Percentiles rank a stretch among this genome's conserved stretches.
Conservation (phyloP, 1,140 invertebrate species). For the Stenopsyche tienmushanensis region DNA sequence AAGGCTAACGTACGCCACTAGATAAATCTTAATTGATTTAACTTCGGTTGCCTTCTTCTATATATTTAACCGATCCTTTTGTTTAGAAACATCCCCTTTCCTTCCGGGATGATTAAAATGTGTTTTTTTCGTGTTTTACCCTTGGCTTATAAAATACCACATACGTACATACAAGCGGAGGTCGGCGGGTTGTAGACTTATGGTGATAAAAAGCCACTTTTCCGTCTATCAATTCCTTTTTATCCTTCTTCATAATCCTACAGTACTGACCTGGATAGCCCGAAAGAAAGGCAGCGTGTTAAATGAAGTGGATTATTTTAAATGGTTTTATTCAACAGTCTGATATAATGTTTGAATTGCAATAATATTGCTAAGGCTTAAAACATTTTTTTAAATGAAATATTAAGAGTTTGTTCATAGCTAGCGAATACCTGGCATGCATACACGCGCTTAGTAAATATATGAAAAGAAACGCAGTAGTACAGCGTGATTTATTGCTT, state of each 20-base stretch:
- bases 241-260: background rate
- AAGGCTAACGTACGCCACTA: background rate
- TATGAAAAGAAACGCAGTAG: no score
- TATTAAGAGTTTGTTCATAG: no score
- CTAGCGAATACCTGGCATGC: no score
- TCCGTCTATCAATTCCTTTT: background rate
- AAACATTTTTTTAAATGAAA: no score
- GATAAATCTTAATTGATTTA: constrained; percentile 11
- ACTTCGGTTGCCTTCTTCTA: background rate
- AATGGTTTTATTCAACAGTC: background rate
- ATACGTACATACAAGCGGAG: no score
- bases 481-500: no score
- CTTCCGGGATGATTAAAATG: background rate
- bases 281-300: background rate
- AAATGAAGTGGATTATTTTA: background rate
- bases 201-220: background rate
- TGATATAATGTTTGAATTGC: no score
- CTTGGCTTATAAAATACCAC: background rate
- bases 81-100: background rate
- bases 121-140: background rate
- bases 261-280: background rate
- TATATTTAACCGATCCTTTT: background rate
- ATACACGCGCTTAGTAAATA: no score
- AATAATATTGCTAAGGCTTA: no score
- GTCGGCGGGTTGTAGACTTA: background rate